These are phyloP conservation scores for Agrotis puta DNA, from an alignment of 2,888 invertebrate species.

Conservation along the genomic window DNA sequence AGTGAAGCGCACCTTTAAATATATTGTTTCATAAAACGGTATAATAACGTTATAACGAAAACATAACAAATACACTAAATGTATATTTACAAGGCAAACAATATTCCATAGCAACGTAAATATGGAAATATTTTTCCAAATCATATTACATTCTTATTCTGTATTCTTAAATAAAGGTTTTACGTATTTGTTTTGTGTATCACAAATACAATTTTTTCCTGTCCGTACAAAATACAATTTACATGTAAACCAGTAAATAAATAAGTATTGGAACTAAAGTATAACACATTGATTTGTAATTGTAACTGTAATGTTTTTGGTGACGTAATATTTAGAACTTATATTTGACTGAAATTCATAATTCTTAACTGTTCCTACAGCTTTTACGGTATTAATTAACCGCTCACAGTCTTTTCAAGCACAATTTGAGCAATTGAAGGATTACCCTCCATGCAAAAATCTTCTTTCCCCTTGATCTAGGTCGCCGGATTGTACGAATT, in stretches of 20 bases:
- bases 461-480: too few relatives aligned
- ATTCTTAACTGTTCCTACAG: too few relatives aligned
- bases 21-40: constrained; percentile 4
- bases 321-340: too few relatives aligned
- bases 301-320: neutral
- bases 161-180: constrained; percentile 23
- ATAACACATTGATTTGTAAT: neutral
- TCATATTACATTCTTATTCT: constrained; percentile 48
- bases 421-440: too few relatives aligned
- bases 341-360: neutral
- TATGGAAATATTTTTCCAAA: constrained; percentile 47
- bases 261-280: neutral
- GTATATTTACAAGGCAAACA: constrained; percentile 27
- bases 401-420: too few relatives aligned
- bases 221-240: neutral
- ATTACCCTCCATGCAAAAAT: too few relatives aligned
- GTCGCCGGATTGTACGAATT: too few relatives aligned
- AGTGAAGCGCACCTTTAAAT: too few relatives aligned
- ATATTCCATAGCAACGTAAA: constrained; percentile 30
- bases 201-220: constrained; percentile 5
- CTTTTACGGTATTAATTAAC: too few relatives aligned
- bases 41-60: constrained; percentile 12
- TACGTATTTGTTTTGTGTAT: constrained; percentile 26
- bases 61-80: constrained; percentile 18
- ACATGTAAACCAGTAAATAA: neutral